These are phyloP conservation scores for Drosophila rufa DNA, from an alignment of 1,140 invertebrate species.

Conservation along the genomic window DNA sequence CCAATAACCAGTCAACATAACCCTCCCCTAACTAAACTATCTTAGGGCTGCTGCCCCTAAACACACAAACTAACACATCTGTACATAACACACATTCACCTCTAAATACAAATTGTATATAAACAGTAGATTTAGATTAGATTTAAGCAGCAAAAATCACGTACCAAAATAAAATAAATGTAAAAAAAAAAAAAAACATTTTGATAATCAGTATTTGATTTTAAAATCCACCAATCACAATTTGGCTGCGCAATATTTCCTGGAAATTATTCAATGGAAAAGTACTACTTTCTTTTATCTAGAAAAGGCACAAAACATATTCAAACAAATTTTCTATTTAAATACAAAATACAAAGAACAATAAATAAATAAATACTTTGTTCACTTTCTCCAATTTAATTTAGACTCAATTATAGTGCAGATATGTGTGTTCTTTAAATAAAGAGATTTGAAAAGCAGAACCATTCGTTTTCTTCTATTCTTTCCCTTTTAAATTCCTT, in stretches of 20 bases:
- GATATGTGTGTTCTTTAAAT: background rate
- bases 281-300: slow-evolving; percentile 3
- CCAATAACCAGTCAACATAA: no score
- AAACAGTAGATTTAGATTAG: no score
- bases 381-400: background rate
- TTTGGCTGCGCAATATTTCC: background rate
- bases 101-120: no score
- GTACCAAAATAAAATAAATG: no score
- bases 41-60: no score
- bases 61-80: no score
- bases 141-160: no score
- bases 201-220: rapidly evolving
- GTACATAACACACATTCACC: no score
- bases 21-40: no score
- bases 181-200: background rate
- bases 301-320: background rate
- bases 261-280: slow-evolving; percentile 7
- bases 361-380: background rate
- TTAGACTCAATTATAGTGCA: background rate
- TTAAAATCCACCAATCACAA: background rate
- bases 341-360: background rate
- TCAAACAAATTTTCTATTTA: background rate
- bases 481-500: no score
- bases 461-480: background rate
- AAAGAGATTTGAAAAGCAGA: rapidly evolving